These are phyloP conservation scores for Myopa tessellatipennis DNA, from an alignment of 2,888 invertebrate genomes.

Conservation along the genomic window DNA sequence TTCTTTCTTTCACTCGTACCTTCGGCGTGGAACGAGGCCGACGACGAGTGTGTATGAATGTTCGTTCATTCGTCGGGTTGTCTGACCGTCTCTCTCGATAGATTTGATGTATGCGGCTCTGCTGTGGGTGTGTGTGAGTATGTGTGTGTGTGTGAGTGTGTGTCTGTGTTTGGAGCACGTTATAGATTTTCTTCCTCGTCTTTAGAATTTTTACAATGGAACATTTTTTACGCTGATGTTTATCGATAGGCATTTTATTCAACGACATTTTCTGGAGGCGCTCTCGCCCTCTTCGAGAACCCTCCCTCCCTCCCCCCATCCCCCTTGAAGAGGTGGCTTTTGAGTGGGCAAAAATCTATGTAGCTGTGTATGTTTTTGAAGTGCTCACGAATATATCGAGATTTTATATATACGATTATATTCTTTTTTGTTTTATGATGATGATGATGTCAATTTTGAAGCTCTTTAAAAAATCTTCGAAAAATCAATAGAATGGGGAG, in stretches of 20 bases:
- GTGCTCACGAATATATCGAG: too few relatives aligned
- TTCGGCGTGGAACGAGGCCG: not conserved
- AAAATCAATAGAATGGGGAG: too few relatives aligned
- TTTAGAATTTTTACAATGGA: constrained; percentile 25
- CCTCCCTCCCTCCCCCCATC: too few relatives aligned
- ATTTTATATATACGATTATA: too few relatives aligned
- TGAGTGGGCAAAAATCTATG: too few relatives aligned
- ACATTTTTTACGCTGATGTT: constrained; percentile 23
- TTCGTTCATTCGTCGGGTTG: not conserved
- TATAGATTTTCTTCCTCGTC: constrained; percentile 27
- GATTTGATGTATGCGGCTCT: constrained; percentile 1
- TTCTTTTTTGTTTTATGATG: too few relatives aligned
- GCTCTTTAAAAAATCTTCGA: not conserved
- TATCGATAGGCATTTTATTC: constrained; percentile 31
- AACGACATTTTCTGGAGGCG: not conserved
- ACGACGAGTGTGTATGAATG: not conserved
- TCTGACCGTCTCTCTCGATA: not conserved
- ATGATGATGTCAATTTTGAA: not conserved
- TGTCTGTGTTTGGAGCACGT: constrained; percentile 30
- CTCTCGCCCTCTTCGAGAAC: too few relatives aligned
- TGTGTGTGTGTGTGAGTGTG: constrained; percentile 29
- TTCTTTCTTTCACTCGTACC: not conserved
- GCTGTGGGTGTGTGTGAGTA: constrained; percentile 21
- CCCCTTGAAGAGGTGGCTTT: too few relatives aligned
- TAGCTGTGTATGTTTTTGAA: too few relatives aligned